These are phyloP conservation scores for Pogonophryne albipinna DNA, from an alignment of 2,797 vertebrate species.

Conservation along the genomic window DNA sequence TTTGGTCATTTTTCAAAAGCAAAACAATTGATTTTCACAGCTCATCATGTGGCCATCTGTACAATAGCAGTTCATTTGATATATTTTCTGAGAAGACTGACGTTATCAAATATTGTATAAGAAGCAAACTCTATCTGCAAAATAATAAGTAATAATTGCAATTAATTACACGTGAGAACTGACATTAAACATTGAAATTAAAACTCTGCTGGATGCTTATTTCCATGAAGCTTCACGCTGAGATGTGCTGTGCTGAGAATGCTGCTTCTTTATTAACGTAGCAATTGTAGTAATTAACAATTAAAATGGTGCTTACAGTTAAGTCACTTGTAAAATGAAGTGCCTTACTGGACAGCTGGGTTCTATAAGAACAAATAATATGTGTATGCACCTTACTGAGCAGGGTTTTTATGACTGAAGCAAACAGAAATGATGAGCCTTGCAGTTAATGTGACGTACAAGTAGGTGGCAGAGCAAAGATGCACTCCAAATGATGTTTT, in stretches of 20 bases:
- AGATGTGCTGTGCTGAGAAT: conserved; percentile 49
- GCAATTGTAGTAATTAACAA: too few species aligned
- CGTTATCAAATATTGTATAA: conserved; percentile 48
- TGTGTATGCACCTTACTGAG: not conserved
- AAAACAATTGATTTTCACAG: not conserved
- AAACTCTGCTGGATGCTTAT: conserved; percentile 63
- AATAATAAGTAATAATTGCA: conserved; percentile 61
- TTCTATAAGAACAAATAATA: not conserved
- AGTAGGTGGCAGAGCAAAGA: not conserved
- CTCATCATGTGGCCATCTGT: conserved; percentile 3
- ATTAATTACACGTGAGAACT: conserved; percentile 60
- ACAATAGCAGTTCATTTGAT: too few species aligned
- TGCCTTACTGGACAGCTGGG: not conserved
- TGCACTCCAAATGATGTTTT: not conserved
- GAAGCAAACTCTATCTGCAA: conserved; percentile 54
- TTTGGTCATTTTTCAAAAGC: not conserved
- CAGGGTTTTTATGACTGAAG: not conserved
- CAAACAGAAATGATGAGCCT: not conserved
- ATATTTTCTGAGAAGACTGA: not conserved
- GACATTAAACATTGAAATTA: conserved; percentile 72
- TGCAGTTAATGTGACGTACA: not conserved
- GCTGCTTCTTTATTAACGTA: conserved; percentile 46
- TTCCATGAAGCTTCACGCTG: conserved; percentile 59
- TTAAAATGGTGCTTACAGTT: too few species aligned
- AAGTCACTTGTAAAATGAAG: not conserved